Conservation (phyloP, 2,797 vertebrate species). For the Ciconia nigra region DNA sequence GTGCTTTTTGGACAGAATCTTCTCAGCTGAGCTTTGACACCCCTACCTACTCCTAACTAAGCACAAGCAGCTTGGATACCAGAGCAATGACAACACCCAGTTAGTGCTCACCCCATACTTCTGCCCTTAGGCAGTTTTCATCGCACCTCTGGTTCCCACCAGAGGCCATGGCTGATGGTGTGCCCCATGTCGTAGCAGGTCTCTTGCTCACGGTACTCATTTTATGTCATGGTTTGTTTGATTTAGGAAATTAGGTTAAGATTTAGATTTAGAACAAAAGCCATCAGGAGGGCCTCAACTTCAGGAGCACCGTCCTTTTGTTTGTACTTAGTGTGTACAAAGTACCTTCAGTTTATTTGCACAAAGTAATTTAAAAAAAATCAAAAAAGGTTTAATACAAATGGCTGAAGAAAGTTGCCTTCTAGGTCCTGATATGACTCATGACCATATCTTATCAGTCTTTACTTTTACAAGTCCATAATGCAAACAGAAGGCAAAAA, state of each 20-base stretch:
- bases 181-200: accelerated
- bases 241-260: neutral
- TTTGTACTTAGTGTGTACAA: neutral
- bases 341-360: neutral
- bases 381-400: neutral
- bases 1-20: neutral
- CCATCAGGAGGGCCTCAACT: neutral
- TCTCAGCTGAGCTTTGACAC: neutral
- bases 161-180: accelerated
- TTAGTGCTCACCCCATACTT: neutral
- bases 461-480: neutral
- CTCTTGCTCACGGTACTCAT: neutral
- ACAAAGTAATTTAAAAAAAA: neutral
- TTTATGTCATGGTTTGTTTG: neutral
- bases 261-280: neutral
- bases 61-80: neutral
- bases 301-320: neutral
- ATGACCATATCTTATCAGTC: neutral
- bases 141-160: neutral
- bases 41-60: neutral
- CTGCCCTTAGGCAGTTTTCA: neutral
- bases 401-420: neutral
- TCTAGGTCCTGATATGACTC: neutral
- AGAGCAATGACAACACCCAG: neutral
- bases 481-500: neutral